phyloP scores from a whole-genome alignment of 2,113 vertebrate species.

The Entomyzon cyanotis region DNA sequence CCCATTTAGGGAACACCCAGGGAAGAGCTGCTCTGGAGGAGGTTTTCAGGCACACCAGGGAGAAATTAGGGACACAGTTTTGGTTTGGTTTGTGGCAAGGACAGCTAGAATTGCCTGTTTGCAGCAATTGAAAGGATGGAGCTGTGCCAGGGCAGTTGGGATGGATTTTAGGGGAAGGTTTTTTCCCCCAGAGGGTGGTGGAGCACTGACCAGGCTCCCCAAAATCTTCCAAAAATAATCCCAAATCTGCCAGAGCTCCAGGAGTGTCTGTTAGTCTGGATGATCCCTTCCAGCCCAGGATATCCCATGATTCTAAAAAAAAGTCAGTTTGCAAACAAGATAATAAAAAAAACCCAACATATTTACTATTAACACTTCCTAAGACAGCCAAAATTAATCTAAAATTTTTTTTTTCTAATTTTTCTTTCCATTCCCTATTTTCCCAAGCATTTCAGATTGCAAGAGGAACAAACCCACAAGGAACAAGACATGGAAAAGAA shows the following conservation, averaged over 20 bases:
- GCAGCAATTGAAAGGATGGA: neutral
- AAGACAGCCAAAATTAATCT: neutral
- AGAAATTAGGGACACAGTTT: neutral
- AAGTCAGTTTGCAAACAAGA: neutral
- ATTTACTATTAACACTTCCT: neutral
- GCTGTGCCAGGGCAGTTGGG: neutral
- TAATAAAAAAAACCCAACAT: neutral
- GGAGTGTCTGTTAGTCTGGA: neutral
- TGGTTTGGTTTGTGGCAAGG: neutral
- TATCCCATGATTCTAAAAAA: neutral
- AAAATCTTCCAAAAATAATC: too few relatives aligned
- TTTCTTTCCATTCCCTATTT: neutral
- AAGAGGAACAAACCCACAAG: neutral
- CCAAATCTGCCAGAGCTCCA: neutral
- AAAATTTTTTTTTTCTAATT: neutral
- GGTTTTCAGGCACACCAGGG: neutral
- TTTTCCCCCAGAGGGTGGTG: neutral
- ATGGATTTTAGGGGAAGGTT: neutral
- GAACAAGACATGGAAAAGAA: neutral
- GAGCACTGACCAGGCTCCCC: neutral
- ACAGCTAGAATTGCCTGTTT: neutral
- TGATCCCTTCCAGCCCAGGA: neutral
- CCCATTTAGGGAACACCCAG: neutral
- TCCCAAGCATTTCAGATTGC: neutral
- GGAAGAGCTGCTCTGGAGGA: neutral